Percentiles rank a stretch among this genome's conserved stretches.
phyloP scores from a whole-genome alignment of 1,140 invertebrate species.

The Linepithema humile region DNA sequence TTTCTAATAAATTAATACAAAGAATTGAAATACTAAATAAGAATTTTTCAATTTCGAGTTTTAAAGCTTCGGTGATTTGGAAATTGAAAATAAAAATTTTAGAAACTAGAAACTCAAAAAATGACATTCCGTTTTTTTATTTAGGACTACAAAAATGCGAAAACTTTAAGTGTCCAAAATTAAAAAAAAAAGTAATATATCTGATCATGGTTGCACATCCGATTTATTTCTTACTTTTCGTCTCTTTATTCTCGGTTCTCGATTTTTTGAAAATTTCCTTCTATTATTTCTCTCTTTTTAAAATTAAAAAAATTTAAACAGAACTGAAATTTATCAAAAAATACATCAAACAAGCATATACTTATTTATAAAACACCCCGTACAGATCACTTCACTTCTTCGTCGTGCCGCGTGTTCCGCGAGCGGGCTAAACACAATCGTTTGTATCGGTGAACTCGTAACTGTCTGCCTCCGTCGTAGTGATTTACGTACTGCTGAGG shows the following conservation, averaged over 20 bases:
- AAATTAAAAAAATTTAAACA: too few species aligned
- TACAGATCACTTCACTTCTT: slow-evolving; percentile 31
- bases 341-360: background rate
- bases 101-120: background rate
- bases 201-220: background rate
- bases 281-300: too few species aligned
- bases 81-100: background rate
- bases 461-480: slow-evolving; percentile 50
- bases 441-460: slow-evolving; percentile 68
- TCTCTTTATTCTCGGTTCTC: background rate
- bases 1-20: background rate
- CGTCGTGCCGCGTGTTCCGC: slow-evolving; percentile 35
- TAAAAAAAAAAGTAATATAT: background rate
- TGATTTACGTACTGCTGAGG: slow-evolving; percentile 68
- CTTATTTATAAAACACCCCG: slow-evolving; percentile 42
- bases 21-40: background rate
- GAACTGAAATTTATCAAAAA: background rate
- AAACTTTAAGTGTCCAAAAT: background rate
- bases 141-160: background rate
- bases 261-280: too few species aligned
- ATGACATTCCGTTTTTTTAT: background rate
- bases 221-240: background rate
- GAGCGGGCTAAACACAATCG: slow-evolving; percentile 61
- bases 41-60: background rate
- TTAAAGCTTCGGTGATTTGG: background rate